Percentiles rank a stretch among this genome's conserved stretches.
phyloP scores from a whole-genome alignment of 2,113 vertebrate species.

The Dendropsophus ebraccatus region DNA sequence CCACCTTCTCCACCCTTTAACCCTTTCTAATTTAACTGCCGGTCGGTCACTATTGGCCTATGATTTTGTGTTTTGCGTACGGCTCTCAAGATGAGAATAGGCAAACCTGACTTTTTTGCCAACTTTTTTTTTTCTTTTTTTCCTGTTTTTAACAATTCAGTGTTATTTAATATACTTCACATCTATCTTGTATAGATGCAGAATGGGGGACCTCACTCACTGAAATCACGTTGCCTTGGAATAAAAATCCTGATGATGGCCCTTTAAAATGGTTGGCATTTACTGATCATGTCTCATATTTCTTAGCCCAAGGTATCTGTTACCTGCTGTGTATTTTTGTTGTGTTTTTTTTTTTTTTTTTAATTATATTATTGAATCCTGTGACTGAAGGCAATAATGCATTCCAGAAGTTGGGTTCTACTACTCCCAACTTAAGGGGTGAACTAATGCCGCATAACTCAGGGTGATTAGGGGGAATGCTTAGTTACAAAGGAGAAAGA shows the following conservation, averaged over 20 bases:
- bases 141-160: slow-evolving; percentile 29
- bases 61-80: slow-evolving; percentile 4
- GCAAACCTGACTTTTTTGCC: neutral
- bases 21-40: slow-evolving; percentile 10
- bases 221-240: slow-evolving; percentile 32
- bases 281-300: neutral
- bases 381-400: slow-evolving; percentile 39
- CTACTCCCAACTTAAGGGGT: neutral
- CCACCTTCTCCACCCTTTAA: neutral
- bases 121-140: neutral
- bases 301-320: neutral
- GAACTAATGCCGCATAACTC: slow-evolving; percentile 45
- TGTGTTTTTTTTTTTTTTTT: neutral
- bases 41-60: neutral
- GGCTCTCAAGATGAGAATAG: neutral
- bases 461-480: slow-evolving; percentile 25
- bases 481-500: neutral
- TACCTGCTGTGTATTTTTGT: slow-evolving; percentile 1
- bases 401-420: slow-evolving; percentile 11
- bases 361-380: neutral
- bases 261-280: slow-evolving; percentile 17
- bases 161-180: slow-evolving; percentile 42
- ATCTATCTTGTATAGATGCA: neutral
- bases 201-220: slow-evolving; percentile 4
- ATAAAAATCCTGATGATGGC: neutral